Base-by-base conservation (phyloP, 1,140 invertebrate species). In the Phocides pigmalion region DNA sequence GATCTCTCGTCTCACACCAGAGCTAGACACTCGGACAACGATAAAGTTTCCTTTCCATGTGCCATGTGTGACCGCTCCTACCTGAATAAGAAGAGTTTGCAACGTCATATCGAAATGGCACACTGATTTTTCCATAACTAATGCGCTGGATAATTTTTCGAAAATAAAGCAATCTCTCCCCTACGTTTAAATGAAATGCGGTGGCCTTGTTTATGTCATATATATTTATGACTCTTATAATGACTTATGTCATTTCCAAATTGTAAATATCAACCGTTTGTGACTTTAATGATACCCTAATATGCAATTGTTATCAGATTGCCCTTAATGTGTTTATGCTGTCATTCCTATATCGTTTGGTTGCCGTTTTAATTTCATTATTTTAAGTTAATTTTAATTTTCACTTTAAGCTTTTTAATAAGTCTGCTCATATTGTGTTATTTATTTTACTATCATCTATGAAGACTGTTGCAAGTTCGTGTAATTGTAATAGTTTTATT, bases 1-100 rank as follows among this genome's bases (percentile, higher is more conserved):
- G 92, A 94, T 68, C 75, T 94, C 2, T 92, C 93, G 2, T 92
- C 93, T 11, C 94, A 94, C 74, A 93, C 92, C 15, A 83, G 93
- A 0, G 87, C 92, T 2, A 86, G 92, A 44, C 93, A 94, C 73
- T 47, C 87, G 0, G 89, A 92, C 67, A 87, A 82, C 65, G 89
- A 92, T 5, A 92, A 92, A 54, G 83, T 85, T 12, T 92, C 88
- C 50, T 92, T 91, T 77, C 90, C 90, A 0, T 92, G 91, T 68
- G 87, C 86, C 41, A 92, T 92, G 87, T 92, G 91, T 42, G 89
- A 92, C 64, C 76, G 90, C 2, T 92, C 90, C 64, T 92, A 91
- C 62, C 88, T 87, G 83, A 92, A 92, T 68, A 92, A 92, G 72
- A 92, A 92, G 73, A 92, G 90, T 71, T 79, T 92, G 49, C 91